Percentiles rank a stretch among this genome's conserved stretches.
phyloP scores from a whole-genome alignment of 2,888 invertebrate species.

The Melieria crassipennis region DNA sequence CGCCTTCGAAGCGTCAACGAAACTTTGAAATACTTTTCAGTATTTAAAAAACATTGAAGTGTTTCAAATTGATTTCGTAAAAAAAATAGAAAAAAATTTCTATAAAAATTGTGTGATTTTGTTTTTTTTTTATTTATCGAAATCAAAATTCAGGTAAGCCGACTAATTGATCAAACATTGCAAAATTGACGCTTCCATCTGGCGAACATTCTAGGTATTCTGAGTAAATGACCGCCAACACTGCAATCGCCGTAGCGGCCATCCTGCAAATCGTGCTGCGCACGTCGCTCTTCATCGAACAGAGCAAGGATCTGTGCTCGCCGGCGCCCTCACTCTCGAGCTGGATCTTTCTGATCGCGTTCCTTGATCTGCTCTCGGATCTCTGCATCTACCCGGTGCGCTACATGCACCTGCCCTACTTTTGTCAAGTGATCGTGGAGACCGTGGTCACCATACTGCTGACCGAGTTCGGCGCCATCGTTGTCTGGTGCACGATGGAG shows the following conservation, averaged over 20 bases:
- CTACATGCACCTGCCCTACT: slow-evolving; percentile 49
- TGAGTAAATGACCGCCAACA: slow-evolving; percentile 43
- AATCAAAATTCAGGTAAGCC: no score
- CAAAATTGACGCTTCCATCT: no score
- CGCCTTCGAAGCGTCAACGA: no score
- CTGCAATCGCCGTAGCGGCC: slow-evolving; percentile 47
- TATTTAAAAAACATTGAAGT: background rate
- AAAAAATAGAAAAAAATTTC: background rate
- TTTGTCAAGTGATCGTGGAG: slow-evolving; percentile 48
- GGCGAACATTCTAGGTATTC: no score
- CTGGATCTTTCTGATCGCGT: slow-evolving; percentile 52
- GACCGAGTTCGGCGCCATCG: slow-evolving; percentile 47
- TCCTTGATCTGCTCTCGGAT: slow-evolving; percentile 49
- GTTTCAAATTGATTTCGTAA: background rate
- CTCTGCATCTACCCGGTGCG: slow-evolving; percentile 49
- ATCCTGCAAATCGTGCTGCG: slow-evolving; percentile 49
- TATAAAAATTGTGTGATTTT: no score
- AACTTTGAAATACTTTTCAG: background rate
- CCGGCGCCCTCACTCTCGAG: slow-evolving; percentile 51
- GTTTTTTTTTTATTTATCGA: no score
- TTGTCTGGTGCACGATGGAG: slow-evolving; percentile 55
- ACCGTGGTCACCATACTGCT: slow-evolving; percentile 46
- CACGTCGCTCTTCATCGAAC: slow-evolving; percentile 49
- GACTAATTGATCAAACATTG: background rate
- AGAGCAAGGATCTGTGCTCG: slow-evolving; percentile 52